A percentile compares a stretch with the other conserved stretches of the same genome.
Conservation (phyloP, 2,888 invertebrate genomes). For the Drosophila rellima region DNA sequence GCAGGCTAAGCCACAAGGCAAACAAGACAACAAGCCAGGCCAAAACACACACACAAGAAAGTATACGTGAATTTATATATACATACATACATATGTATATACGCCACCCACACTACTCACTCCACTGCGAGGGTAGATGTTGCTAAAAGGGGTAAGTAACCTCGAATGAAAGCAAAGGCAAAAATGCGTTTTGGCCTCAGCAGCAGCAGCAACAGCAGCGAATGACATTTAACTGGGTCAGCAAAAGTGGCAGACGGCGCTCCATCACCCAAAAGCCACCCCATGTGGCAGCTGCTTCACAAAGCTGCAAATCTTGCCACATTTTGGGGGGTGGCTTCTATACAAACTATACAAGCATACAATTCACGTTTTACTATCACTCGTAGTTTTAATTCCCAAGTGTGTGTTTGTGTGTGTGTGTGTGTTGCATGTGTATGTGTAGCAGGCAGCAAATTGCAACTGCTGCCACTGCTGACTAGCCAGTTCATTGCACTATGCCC, state of each 20-base stretch:
- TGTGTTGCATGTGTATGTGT: constrained; percentile 37
- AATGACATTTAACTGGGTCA: constrained; percentile 80
- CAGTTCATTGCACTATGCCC: constrained; percentile 85
- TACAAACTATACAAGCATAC: constrained; percentile 19
- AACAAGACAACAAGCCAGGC: constrained; percentile 24
- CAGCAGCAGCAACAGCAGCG: constrained; percentile 56
- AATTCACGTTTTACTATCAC: constrained; percentile 74
- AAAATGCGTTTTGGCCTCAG: constrained; percentile 39
- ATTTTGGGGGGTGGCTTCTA: constrained; percentile 32
- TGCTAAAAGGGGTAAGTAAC: constrained; percentile 75
- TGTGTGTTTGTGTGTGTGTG: constrained; percentile 31
- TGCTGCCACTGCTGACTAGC: constrained; percentile 43
- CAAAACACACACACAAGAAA: constrained; percentile 15
- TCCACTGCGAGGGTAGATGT: neutral
- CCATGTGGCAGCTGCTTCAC: constrained; percentile 14
- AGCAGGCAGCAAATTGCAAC: constrained; percentile 54
- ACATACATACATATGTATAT: constrained; percentile 9
- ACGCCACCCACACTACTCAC: neutral
- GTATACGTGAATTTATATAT: constrained; percentile 5
- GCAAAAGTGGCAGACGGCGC: constrained; percentile 69
- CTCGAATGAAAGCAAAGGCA: constrained; percentile 82
- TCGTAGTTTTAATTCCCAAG: constrained; percentile 63
- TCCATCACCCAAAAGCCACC: constrained; percentile 12
- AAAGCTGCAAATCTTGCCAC: constrained; percentile 17
- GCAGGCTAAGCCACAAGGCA: constrained; percentile 38